phyloP scores from a whole-genome alignment of 2,888 invertebrate species.

The Zaprionus lineosus region DNA sequence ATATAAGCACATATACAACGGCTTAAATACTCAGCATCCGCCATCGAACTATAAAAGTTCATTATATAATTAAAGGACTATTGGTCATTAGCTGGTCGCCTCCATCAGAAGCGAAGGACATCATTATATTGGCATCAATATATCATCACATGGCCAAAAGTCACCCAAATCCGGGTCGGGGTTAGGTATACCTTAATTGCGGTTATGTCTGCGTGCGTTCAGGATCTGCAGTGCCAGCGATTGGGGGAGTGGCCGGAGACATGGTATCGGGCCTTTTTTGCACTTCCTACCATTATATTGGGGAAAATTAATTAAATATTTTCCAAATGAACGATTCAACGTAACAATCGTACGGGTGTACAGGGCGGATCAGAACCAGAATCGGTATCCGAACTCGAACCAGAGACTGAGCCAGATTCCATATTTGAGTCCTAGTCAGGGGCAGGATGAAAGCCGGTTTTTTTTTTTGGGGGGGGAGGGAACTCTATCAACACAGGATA shows the following conservation, averaged over 20 bases:
- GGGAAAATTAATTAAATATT: constrained; percentile 82
- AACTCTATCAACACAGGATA: constrained; percentile 47
- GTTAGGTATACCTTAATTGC: constrained; percentile 55
- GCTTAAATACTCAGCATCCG: too few relatives aligned
- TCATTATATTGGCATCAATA: constrained; percentile 71
- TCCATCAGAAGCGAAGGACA: constrained; percentile 57
- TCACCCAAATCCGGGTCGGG: constrained; percentile 31
- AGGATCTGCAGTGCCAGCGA: too few relatives aligned
- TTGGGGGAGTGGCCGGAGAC: too few relatives aligned
- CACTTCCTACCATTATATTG: constrained; percentile 71
- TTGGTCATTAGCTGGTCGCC: constrained; percentile 29
- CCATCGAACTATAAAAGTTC: too few relatives aligned
- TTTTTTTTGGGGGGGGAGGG: neutral
- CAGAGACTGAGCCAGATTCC: neutral
- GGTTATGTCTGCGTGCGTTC: constrained; percentile 42
- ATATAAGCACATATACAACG: too few relatives aligned
- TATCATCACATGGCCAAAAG: constrained; percentile 73
- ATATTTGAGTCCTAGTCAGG: too few relatives aligned
- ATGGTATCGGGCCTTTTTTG: constrained; percentile 36
- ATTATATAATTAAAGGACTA: constrained; percentile 6
- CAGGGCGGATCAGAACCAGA: constrained; percentile 11
- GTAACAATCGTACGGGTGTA: constrained; percentile 34
- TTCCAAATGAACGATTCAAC: constrained; percentile 79
- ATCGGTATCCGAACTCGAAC: neutral
- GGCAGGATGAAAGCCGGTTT: neutral